Base-by-base conservation (phyloP, 2,888 invertebrate genomes). In the Peribatodes rhomboidaria region DNA sequence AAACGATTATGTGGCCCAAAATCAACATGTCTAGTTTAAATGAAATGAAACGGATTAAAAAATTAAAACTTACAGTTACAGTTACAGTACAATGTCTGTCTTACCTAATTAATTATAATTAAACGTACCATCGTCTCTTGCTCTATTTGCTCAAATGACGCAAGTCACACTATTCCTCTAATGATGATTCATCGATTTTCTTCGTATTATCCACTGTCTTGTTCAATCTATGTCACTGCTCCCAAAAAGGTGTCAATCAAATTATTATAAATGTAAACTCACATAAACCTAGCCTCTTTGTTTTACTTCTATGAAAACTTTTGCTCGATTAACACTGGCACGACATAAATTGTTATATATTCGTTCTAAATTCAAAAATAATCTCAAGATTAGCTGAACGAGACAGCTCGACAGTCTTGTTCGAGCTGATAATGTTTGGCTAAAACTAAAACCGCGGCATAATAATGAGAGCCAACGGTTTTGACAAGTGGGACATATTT, bases 181-280 rank as follows among this genome's bases (percentile, higher is more conserved):
- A 49, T n/a, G 8, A 31, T 47, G 49, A 49, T 10, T 49, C 49
- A 33, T 49, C n/a, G 22, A 33, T 49, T 33, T 33, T 1, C 1
- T 33, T 49, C 9, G 9, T n/a, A 27, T 44, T 20, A 44, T n/a
- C 9, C 22, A 22, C 47, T 16, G 33, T 33, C 49, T 49, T 33
- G 47, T 49, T 49, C 31, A 16, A 49, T 16, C 49, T 49, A 33
- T 33, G 49, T 33, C 49, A 49, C 49, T 33, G 49, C 16, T 33
- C 49, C 13, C 49, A 49, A 49, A 49, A 49, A 49, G 49, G 49
- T 49, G 49, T 49, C 33, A 49, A 52, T 49, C 11, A 16, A 47
- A n/a, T n/a, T 22, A 22, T 22, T 8, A 22, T n/a, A n/a, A 46
- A n/a, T 6, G 6, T 9, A 14, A 3, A 10, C 41, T 16, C 10